phyloP scores from a whole-genome alignment of 2,888 invertebrate species.

The Dyspetes luteomarginatus region DNA sequence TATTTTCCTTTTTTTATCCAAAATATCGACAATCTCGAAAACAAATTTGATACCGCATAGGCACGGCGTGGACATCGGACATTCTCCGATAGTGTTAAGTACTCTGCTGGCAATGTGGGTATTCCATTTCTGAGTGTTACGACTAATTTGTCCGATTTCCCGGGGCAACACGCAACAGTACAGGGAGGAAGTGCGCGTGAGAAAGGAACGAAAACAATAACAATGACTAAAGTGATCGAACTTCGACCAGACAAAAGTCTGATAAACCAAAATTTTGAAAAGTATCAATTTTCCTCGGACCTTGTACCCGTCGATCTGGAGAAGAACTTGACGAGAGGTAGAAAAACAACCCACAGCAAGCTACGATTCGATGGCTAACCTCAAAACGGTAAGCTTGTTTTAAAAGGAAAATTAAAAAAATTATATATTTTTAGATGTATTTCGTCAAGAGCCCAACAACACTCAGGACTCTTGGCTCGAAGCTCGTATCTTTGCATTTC shows the following conservation, averaged over 20 bases:
- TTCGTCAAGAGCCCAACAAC: constrained; percentile 73
- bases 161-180: no score
- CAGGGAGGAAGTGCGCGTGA: no score
- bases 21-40: no score
- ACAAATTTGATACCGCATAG: no score
- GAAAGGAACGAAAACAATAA: no score
- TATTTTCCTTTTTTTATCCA: no score
- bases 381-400: constrained; percentile 43
- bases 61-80: no score
- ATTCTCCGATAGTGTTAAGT: background rate
- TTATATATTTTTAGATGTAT: constrained; percentile 73
- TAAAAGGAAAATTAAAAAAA: constrained; percentile 6
- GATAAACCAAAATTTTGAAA: constrained; percentile 77
- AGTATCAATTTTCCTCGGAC: constrained; percentile 79
- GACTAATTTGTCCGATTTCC: no score
- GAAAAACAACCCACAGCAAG: background rate
- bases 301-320: constrained; percentile 70
- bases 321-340: constrained; percentile 73
- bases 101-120: no score
- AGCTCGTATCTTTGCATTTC: constrained; percentile 80
- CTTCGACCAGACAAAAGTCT: constrained; percentile 75
- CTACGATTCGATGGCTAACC: background rate
- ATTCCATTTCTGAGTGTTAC: no score
- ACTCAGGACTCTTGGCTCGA: constrained; percentile 79
- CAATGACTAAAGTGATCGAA: constrained; percentile 79